These are phyloP conservation scores for Australoheros scitulus DNA, from an alignment of 2,113 vertebrate species.

Conservation along the genomic window DNA sequence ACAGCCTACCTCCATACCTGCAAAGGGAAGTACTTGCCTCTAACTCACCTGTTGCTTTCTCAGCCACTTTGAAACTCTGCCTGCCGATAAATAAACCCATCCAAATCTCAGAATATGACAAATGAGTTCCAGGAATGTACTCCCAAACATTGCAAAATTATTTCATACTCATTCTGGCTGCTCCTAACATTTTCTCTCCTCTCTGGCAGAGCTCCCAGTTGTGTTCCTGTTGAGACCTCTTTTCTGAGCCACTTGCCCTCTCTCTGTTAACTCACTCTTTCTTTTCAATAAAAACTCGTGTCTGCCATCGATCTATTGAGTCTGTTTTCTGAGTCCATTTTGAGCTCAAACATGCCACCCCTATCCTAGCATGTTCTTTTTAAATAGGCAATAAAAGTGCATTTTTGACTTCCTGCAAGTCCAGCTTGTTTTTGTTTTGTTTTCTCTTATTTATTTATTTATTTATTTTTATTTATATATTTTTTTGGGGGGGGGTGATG, in stretches of 20 bases:
- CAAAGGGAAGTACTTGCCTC: neutral
- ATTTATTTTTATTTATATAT: too few relatives aligned
- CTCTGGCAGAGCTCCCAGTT: neutral
- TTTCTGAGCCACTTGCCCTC: neutral
- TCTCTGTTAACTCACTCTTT: neutral
- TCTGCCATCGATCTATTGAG: neutral
- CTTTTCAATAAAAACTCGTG: neutral
- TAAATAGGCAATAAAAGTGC: neutral
- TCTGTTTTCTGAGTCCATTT: neutral
- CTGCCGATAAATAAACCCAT: neutral
- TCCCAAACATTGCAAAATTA: neutral
- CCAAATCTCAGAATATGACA: neutral
- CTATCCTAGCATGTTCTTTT: neutral
- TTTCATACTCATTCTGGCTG: neutral
- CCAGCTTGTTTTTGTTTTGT: neutral
- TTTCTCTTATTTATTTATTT: neutral
- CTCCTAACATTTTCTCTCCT: neutral
- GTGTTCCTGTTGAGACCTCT: neutral
- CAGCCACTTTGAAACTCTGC: neutral
- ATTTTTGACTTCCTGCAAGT: too few relatives aligned
- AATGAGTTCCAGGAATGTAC: neutral
- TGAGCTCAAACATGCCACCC: neutral
- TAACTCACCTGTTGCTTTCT: neutral
- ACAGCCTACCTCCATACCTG: neutral
- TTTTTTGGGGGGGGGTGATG: neutral